Conservation (phyloP, 2,113 vertebrate species). For the Choloepus hoffmanni region DNA sequence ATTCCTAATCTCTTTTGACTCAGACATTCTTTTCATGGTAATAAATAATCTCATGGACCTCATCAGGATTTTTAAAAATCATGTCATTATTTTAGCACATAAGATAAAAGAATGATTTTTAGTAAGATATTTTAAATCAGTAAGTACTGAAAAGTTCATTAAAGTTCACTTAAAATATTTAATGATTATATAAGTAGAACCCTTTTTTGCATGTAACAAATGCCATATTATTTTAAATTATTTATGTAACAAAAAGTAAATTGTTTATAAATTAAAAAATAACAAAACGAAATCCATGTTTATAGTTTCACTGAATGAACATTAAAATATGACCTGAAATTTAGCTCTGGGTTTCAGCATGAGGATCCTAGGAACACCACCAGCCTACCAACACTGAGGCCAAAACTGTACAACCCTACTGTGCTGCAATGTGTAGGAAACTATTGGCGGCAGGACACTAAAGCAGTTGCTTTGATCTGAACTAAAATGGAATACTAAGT, state of each 20-base stretch:
- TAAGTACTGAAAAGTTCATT: background rate
- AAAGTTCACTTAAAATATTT: background rate
- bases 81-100: background rate
- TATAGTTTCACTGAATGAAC: background rate
- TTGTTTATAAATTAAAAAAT: background rate
- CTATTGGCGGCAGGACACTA: background rate
- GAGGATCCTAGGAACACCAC: conserved; percentile 11
- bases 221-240: conserved; percentile 31
- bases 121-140: conserved; percentile 11
- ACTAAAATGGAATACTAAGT: background rate
- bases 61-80: background rate
- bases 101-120: conserved; percentile 1
- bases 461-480: background rate
- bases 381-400: background rate
- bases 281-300: background rate
- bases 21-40: background rate
- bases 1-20: background rate
- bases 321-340: conserved; percentile 41
- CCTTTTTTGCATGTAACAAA: background rate
- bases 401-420: background rate
- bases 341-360: conserved; percentile 16
- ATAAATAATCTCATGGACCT: background rate
- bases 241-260: background rate
- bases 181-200: background rate
- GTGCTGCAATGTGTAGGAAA: background rate